Evolutionary conservation across 1,140 invertebrate genomes (phyloP).

Genomic region (Helicoverpa armigera): DNA sequence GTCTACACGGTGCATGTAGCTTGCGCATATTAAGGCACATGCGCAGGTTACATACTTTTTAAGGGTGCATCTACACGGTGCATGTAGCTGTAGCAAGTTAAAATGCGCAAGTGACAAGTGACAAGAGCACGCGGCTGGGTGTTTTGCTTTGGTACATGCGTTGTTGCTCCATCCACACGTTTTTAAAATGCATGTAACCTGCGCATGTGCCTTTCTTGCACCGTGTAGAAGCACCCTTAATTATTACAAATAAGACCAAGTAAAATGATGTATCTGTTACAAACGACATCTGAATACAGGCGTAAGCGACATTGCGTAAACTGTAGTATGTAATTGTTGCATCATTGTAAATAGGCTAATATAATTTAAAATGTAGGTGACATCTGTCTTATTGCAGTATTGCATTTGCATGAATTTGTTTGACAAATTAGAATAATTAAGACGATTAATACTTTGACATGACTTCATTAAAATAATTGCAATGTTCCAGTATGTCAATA

Average conservation of each 20-base stretch:
- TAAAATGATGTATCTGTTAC: slow-evolving; percentile 37
- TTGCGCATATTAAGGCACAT: too few relatives aligned
- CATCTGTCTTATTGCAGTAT: slow-evolving; percentile 10
- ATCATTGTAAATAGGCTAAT: neutral
- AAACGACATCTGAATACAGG: slow-evolving; percentile 1
- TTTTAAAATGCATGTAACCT: too few relatives aligned
- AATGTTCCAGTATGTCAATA: too few relatives aligned
- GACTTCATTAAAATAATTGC: too few relatives aligned
- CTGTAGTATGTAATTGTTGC: slow-evolving; percentile 13
- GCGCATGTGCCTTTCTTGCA: too few relatives aligned
- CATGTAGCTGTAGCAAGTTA: neutral
- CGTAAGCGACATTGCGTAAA: slow-evolving; percentile 7
- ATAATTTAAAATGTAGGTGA: slow-evolving; percentile 34
- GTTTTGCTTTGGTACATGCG: too few relatives aligned
- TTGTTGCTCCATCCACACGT: too few relatives aligned
- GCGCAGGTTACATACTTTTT: too few relatives aligned
- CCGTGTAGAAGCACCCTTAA: too few relatives aligned
- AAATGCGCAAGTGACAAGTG: too few relatives aligned
- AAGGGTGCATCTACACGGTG: neutral
- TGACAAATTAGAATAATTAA: slow-evolving; percentile 5
- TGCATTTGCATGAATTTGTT: slow-evolving; percentile 4
- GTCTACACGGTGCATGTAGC: neutral
- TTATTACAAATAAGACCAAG: too few relatives aligned
- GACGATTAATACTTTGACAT: neutral
- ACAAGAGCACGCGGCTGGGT: too few relatives aligned